A percentile compares a stretch with the other conserved stretches of the same genome.
Evolutionary conservation across 2,113 vertebrate species (phyloP).

Genomic region (Otis tarda): DNA sequence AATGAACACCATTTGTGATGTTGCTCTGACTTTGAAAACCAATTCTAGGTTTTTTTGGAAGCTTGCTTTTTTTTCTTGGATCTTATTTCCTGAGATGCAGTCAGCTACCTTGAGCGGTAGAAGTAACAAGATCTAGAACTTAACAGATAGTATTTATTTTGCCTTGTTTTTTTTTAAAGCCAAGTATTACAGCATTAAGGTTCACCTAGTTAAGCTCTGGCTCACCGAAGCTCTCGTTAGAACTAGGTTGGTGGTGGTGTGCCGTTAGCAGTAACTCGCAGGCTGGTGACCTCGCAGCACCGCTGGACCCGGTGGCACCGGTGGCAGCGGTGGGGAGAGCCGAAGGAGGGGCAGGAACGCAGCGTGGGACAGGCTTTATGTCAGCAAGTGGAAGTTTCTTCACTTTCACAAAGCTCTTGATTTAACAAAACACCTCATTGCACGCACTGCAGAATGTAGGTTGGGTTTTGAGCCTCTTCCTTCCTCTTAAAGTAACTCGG

Average conservation of each 20-base stretch:
- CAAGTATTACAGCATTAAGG: fast-evolving
- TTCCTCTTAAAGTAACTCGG: background rate
- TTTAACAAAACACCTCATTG: background rate
- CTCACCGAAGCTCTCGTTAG: background rate
- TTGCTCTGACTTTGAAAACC: background rate
- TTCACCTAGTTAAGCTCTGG: background rate
- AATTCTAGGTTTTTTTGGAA: background rate
- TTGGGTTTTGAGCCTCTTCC: conserved; percentile 33
- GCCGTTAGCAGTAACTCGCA: background rate
- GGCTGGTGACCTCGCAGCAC: fast-evolving
- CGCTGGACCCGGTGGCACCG: fast-evolving
- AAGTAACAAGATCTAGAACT: background rate
- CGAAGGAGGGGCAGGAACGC: background rate
- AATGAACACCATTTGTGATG: background rate
- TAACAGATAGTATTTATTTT: fast-evolving
- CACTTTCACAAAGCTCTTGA: background rate
- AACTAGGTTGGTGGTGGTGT: background rate
- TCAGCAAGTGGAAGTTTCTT: background rate
- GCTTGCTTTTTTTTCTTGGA: background rate
- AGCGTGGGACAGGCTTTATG: fast-evolving
- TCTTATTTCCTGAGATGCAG: background rate
- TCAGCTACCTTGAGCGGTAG: background rate
- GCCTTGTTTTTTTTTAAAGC: background rate
- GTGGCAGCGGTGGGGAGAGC: background rate
- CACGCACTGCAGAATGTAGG: background rate